These are phyloP conservation scores for Iphiclides podalirius DNA, from an alignment of 2,888 invertebrate genomes.

Conservation along the genomic window DNA sequence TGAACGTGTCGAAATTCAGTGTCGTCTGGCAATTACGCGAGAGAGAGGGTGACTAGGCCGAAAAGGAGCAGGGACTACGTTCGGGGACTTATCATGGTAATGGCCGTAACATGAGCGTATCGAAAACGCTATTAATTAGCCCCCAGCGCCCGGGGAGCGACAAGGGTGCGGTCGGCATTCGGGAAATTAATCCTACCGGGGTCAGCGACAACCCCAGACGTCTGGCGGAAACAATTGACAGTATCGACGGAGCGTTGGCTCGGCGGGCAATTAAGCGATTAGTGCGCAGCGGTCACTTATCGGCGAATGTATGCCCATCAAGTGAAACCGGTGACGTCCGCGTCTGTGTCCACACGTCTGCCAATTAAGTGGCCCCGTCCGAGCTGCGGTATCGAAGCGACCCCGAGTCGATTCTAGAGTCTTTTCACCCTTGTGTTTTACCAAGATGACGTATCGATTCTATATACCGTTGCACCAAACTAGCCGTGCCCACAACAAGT, in stretches of 20 bases:
- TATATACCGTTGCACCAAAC: too few relatives aligned
- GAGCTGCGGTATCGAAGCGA: too few relatives aligned
- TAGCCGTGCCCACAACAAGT: too few relatives aligned
- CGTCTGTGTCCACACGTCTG: slow-evolving; percentile 21
- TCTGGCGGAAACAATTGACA: slow-evolving; percentile 64
- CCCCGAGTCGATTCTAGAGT: too few relatives aligned
- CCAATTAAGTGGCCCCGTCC: too few relatives aligned
- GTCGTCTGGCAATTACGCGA: slow-evolving; percentile 37
- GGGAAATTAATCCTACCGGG: slow-evolving; percentile 71
- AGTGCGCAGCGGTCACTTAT: slow-evolving; percentile 57
- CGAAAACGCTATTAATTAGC: slow-evolving; percentile 75
- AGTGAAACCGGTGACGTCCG: slow-evolving; percentile 36
- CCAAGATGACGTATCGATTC: too few relatives aligned
- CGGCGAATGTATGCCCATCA: slow-evolving; percentile 53
- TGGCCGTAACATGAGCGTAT: slow-evolving; percentile 67
- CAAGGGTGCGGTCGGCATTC: slow-evolving; percentile 71
- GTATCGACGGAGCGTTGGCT: too few relatives aligned
- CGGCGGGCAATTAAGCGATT: slow-evolving; percentile 70
- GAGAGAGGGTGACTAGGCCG: slow-evolving; percentile 48
- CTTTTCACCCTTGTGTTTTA: too few relatives aligned
- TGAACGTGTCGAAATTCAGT: too few relatives aligned
- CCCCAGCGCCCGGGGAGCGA: slow-evolving; percentile 55
- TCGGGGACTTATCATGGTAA: slow-evolving; percentile 53
- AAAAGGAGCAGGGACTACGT: slow-evolving; percentile 31
- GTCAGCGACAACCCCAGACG: too few relatives aligned